Conservation (phyloP, 2,888 invertebrate genomes). For the Chrysolina americana region DNA sequence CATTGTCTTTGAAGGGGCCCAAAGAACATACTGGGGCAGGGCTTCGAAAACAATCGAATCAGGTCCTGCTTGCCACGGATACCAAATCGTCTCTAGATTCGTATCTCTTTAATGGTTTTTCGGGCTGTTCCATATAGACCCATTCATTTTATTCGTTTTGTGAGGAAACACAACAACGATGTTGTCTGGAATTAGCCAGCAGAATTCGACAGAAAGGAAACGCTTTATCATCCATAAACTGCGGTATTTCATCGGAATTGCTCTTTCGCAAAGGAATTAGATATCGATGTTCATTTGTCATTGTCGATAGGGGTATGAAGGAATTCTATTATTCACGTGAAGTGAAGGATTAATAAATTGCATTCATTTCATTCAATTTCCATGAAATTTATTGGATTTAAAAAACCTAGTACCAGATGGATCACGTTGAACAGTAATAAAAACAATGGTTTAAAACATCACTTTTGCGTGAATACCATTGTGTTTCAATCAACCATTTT, state of each 20-base stretch:
- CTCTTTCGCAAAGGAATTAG: neutral
- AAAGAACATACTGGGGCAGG: neutral
- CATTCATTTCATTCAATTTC: neutral
- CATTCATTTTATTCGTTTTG: neutral
- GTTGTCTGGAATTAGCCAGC: conserved; percentile 12
- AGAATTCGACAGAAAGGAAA: conserved; percentile 14
- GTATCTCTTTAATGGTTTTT: conserved; percentile 16
- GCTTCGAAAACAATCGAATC: neutral
- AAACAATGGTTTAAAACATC: no score
- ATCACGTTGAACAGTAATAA: neutral
- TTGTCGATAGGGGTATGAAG: neutral
- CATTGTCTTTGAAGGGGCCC: neutral
- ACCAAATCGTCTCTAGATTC: conserved; percentile 13
- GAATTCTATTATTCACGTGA: neutral
- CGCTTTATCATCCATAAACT: conserved; percentile 6
- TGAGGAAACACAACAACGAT: neutral
- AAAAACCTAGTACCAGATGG: no score
- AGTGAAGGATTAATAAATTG: neutral
- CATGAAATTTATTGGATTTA: no score
- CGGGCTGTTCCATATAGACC: conserved; percentile 9
- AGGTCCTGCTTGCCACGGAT: neutral
- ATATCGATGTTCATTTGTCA: conserved; percentile 14
- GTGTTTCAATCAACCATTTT: no score
- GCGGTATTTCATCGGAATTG: neutral
- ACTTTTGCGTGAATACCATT: no score